These are phyloP conservation scores for Polypterus bichir DNA, from an alignment of 2,113 vertebrate species.

Conservation along the genomic window DNA sequence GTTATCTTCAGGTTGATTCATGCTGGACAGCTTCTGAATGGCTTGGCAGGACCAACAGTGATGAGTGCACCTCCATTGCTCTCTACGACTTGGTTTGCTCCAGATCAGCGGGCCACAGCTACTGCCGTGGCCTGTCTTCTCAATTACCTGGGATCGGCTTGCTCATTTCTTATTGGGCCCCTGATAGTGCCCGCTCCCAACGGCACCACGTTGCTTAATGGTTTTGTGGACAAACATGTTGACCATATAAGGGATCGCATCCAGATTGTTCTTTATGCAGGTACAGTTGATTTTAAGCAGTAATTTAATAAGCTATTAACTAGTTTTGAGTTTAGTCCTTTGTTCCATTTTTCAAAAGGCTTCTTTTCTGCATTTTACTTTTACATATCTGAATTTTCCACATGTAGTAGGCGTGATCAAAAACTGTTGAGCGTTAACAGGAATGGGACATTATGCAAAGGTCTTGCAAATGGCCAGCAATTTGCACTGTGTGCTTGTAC, in stretches of 20 bases:
- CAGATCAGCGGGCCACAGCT: constrained; percentile 86
- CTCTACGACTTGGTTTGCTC: constrained; percentile 90
- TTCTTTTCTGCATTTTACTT: no score
- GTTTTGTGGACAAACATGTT: constrained; percentile 16
- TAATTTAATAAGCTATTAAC: no score
- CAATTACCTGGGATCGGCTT: constrained; percentile 69
- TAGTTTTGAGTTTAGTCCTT: no score
- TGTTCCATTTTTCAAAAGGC: no score
- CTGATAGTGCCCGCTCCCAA: constrained; percentile 82
- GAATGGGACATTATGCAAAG: no score
- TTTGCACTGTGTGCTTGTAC: no score
- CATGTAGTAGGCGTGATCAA: no score
- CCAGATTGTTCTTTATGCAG: constrained; percentile 81
- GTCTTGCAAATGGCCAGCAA: no score
- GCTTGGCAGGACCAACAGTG: constrained; percentile 81
- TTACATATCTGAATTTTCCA: no score
- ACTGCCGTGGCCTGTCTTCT: constrained; percentile 82
- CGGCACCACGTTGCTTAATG: constrained; percentile 35
- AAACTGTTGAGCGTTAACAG: no score
- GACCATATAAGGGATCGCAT: constrained; percentile 67
- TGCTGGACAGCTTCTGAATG: constrained; percentile 81
- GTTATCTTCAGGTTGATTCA: constrained; percentile 70
- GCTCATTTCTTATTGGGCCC: constrained; percentile 76
- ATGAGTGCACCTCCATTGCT: constrained; percentile 86
- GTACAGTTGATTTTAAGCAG: constrained; percentile 34